Percentiles rank a stretch among this genome's conserved stretches.
These are phyloP conservation scores for Amblyraja radiata DNA, from an alignment of 2,797 vertebrate species.

Conservation along the genomic window DNA sequence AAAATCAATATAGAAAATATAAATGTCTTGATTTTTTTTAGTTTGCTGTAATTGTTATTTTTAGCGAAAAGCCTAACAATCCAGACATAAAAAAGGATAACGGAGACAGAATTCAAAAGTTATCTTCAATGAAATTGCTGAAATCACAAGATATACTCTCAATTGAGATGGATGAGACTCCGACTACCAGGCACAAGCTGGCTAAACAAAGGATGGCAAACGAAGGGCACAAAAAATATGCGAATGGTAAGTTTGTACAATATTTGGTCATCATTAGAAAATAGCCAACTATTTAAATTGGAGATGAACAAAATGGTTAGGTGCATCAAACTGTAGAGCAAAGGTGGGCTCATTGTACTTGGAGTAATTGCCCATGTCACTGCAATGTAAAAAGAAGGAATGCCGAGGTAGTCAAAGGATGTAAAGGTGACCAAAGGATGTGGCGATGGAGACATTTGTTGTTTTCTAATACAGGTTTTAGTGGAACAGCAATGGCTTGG, in stretches of 20 bases:
- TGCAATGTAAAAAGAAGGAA: no score
- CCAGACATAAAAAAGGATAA: not conserved
- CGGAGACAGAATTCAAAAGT: not conserved
- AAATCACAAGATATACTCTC: not conserved
- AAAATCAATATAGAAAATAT: not conserved
- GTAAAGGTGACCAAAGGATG: no score
- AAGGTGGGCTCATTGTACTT: no score
- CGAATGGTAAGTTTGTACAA: not conserved
- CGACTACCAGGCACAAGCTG: not conserved
- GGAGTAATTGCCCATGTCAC: no score
- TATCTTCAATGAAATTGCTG: not conserved
- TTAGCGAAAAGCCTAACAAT: not conserved
- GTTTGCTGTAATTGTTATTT: not conserved
- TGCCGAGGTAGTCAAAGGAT: no score
- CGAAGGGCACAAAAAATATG: not conserved
- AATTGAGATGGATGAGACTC: not conserved
- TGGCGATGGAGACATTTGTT: no score
- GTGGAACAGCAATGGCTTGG: no score
- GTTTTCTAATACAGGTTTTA: no score
- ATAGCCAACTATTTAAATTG: not conserved
- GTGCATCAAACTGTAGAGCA: no score
- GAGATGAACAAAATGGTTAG: no score
- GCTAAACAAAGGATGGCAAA: not conserved
- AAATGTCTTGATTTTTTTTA: no score
- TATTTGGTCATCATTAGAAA: not conserved